Evolutionary conservation across 1,140 invertebrate species (phyloP).

Genomic region (Habropoda laboriosa): DNA sequence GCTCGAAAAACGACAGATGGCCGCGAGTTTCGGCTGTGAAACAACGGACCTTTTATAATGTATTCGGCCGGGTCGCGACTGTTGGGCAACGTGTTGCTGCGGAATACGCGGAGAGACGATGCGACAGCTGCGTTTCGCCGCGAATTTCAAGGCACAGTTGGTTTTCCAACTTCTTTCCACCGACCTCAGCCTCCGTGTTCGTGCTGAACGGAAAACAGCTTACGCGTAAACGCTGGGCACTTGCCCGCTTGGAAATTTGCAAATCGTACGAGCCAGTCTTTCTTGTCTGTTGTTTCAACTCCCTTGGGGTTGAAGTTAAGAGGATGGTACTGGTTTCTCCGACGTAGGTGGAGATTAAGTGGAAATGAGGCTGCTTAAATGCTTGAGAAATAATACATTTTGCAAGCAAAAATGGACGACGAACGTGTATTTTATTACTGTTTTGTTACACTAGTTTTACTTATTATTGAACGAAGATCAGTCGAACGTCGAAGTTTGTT

Average conservation of each 20-base stretch:
- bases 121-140: constrained; percentile 70
- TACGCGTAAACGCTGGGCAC: constrained; percentile 19
- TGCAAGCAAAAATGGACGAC: no score
- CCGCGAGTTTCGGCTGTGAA: constrained; percentile 45
- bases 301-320: no score
- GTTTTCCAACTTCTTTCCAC: constrained; percentile 20
- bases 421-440: no score
- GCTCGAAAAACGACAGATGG: constrained; percentile 60
- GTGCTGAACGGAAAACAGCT: constrained; percentile 15
- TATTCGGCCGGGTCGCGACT: constrained; percentile 70
- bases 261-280: constrained; percentile 52
- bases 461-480: no score
- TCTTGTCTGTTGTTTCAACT: neutral
- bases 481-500: no score
- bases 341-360: no score
- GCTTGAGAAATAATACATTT: no score
- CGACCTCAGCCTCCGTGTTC: neutral
- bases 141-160: constrained; percentile 48
- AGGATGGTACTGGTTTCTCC: no score
- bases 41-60: constrained; percentile 67
- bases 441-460: no score
- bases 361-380: no score
- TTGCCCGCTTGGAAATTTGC: constrained; percentile 57
- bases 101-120: constrained; percentile 34
- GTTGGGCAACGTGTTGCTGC: constrained; percentile 74